A percentile compares a stretch with the other conserved stretches of the same genome.
phyloP scores from a whole-genome alignment of 2,113 vertebrate species.

The Salvelinus namaycush region DNA sequence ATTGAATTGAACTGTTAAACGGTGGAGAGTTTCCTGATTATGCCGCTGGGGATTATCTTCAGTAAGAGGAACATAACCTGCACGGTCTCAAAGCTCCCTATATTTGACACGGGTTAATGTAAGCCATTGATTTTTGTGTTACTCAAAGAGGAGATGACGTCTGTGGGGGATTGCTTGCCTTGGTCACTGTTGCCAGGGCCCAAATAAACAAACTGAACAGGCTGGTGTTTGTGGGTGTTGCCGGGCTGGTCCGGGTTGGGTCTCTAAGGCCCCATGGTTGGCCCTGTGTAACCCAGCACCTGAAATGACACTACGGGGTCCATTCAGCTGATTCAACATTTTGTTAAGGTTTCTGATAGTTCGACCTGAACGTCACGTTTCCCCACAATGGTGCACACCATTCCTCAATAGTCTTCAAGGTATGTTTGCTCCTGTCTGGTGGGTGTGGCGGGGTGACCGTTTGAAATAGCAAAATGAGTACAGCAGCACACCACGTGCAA shows the following conservation, averaged over 20 bases:
- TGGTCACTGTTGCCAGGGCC: constrained; percentile 16
- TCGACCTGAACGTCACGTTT: no score
- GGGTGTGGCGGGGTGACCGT: no score
- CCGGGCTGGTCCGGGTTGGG: not conserved
- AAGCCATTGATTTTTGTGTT: constrained; percentile 59
- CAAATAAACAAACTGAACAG: constrained; percentile 28
- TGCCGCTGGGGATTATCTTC: constrained; percentile 21
- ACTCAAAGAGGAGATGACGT: constrained; percentile 35
- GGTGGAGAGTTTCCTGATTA: constrained; percentile 6
- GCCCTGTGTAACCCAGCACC: not conserved
- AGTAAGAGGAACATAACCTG: constrained; percentile 26
- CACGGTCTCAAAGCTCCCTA: constrained; percentile 17
- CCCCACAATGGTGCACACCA: no score
- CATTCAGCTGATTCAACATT: no score
- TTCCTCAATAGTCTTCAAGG: no score
- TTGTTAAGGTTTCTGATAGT: no score
- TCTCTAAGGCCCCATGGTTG: not conserved
- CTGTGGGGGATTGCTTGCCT: constrained; percentile 30
- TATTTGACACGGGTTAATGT: constrained; percentile 52
- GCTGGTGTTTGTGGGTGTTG: not conserved
- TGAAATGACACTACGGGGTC: not conserved
- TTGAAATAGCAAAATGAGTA: no score
- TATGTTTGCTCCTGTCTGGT: no score
- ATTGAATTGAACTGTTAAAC: constrained; percentile 23
- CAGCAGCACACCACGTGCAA: no score